phyloP scores from a whole-genome alignment of 64 coral and sea anemone species.

The Anthopleura sola region DNA sequence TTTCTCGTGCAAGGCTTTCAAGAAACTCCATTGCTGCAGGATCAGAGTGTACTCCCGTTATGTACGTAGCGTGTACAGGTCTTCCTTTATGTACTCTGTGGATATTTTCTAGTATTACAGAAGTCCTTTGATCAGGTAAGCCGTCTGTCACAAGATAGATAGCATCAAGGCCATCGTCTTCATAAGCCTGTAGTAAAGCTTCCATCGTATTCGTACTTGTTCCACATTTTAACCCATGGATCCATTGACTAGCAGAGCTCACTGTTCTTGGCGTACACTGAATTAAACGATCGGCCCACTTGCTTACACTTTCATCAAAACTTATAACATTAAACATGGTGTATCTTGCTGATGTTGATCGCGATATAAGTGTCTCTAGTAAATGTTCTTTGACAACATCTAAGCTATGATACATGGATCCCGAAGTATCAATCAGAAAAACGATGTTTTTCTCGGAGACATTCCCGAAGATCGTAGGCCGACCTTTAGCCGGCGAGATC shows the following conservation, averaged over 20 bases:
- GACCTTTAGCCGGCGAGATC: conserved; percentile 39
- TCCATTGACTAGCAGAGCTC: conserved; percentile 73
- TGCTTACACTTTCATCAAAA: conserved; percentile 70
- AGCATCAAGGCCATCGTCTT: conserved; percentile 80
- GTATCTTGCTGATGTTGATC: conserved; percentile 71
- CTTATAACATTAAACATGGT: conserved; percentile 92
- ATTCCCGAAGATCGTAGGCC: conserved; percentile 84
- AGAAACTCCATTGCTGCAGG: conserved; percentile 83
- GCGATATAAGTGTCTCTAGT: conserved; percentile 76
- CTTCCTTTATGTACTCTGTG: conserved; percentile 61
- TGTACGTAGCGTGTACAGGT: conserved; percentile 91
- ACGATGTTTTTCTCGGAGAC: conserved; percentile 71
- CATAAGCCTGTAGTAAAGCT: conserved; percentile 82
- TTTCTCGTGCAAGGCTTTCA: conserved; percentile 67
- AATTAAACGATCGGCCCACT: conserved; percentile 72
- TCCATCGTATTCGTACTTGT: conserved; percentile 87
- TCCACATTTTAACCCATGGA: conserved; percentile 69
- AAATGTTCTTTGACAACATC: conserved; percentile 88
- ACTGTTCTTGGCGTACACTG: conserved; percentile 77
- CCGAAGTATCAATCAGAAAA: conserved; percentile 74
- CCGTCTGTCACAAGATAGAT: conserved; percentile 91
- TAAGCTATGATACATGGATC: conserved; percentile 89
- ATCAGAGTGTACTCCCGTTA: conserved; percentile 78
- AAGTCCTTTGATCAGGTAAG: conserved; percentile 84
- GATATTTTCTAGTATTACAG: conserved; percentile 81